Percentiles rank a stretch among this genome's conserved stretches.
These are phyloP conservation scores for Sisyra terminalis DNA, from an alignment of 2,888 invertebrate genomes.

Conservation along the genomic window DNA sequence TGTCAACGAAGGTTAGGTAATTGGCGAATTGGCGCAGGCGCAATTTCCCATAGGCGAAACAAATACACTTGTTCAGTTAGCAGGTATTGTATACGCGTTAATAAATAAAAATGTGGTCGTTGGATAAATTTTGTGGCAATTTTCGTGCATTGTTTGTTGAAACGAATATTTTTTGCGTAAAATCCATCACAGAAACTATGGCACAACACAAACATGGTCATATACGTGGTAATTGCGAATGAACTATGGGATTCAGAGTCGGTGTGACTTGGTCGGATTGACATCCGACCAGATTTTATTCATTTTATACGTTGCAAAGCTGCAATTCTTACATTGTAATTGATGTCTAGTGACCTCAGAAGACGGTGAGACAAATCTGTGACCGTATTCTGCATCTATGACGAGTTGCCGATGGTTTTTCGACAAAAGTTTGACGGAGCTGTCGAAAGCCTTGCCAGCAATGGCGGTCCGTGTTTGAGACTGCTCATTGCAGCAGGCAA, in stretches of 20 bases:
- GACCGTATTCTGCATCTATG: conserved; percentile 69
- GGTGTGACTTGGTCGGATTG: conserved; percentile 19
- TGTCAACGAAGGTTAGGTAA: conserved; percentile 13
- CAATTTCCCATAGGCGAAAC: conserved; percentile 7
- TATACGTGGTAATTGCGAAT: no score
- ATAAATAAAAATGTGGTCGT: conserved; percentile 18
- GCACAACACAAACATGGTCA: conserved; percentile 1
- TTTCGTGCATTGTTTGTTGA: no score
- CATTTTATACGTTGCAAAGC: conserved; percentile 21
- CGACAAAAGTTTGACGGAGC: conserved; percentile 7
- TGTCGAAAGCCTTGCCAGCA: conserved; percentile 9
- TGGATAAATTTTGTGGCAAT: no score
- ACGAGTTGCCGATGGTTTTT: conserved; percentile 18
- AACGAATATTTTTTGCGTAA: no score
- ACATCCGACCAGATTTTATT: conserved; percentile 29
- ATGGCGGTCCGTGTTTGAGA: conserved; percentile 8
- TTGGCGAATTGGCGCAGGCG: conserved; percentile 10
- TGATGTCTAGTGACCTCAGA: conserved; percentile 90
- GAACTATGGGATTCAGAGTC: no score
- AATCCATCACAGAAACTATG: no score
- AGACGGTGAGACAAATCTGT: conserved; percentile 90
- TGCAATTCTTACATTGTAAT: conserved; percentile 84
- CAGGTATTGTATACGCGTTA: conserved; percentile 17
- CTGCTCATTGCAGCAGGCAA: conserved; percentile 9
- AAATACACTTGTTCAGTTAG: not conserved